phyloP scores from a whole-genome alignment of 2,113 vertebrate species.

The Aptenodytes patagonicus region DNA sequence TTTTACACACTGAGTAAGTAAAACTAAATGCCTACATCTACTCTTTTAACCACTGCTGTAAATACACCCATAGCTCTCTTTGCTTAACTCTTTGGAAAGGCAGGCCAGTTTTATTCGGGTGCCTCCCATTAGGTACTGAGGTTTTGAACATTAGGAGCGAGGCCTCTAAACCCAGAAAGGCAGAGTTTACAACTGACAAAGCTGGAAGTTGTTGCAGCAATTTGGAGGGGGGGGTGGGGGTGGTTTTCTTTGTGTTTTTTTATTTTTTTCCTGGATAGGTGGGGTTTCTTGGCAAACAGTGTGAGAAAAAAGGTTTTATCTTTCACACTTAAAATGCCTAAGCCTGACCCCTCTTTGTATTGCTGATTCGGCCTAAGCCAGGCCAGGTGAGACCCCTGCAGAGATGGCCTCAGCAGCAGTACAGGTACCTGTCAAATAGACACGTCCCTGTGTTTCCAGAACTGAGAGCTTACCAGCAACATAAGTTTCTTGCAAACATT shows the following conservation, averaged over 20 bases:
- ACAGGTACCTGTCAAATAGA: background rate
- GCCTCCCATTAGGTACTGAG: background rate
- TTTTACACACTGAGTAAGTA: background rate
- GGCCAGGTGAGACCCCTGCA: background rate
- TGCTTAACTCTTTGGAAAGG: background rate
- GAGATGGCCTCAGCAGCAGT: background rate
- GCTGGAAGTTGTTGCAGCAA: background rate
- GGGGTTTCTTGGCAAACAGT: background rate
- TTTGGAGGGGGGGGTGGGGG: rapidly evolving
- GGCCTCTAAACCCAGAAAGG: background rate
- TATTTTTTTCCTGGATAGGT: background rate
- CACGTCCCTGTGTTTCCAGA: background rate
- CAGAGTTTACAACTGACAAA: background rate
- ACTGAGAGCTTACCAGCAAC: background rate
- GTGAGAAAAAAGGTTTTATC: background rate
- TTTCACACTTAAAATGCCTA: background rate
- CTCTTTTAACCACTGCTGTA: background rate
- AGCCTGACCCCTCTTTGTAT: background rate
- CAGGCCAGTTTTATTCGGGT: background rate
- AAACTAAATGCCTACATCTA: background rate
- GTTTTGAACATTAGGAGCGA: background rate
- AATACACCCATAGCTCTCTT: background rate
- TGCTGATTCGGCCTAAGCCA: background rate
- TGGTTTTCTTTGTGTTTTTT: background rate
- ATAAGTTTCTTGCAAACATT: background rate